Percentiles rank a stretch among this genome's conserved stretches.
Conservation (phyloP, 2,888 invertebrate species). For the Himalopsyche tibetana region DNA sequence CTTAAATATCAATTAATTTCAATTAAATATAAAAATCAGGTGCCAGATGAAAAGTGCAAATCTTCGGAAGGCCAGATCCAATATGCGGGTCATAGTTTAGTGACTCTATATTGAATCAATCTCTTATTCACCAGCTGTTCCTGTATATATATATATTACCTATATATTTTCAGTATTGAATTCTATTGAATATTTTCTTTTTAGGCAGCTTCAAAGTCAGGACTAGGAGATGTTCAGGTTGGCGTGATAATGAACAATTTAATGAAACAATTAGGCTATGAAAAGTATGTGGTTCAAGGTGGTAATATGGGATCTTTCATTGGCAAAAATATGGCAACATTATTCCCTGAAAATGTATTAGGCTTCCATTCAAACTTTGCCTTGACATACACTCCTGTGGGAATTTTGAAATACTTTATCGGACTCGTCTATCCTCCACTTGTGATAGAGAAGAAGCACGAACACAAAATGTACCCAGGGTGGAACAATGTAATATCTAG, state of each 20-base stretch:
- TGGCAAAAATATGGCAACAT: conserved; percentile 76
- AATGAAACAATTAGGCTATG: conserved; percentile 78
- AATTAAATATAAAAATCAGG: too few relatives aligned
- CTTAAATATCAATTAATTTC: too few relatives aligned
- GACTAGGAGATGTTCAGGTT: conserved; percentile 73
- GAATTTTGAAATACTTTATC: conserved; percentile 70
- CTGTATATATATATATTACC: too few relatives aligned
- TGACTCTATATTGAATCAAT: too few relatives aligned
- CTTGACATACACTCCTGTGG: conserved; percentile 67
- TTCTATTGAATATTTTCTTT: not conserved
- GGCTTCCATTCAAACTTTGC: conserved; percentile 76
- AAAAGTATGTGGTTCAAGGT: conserved; percentile 80
- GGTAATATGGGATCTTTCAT: conserved; percentile 86
- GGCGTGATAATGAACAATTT: conserved; percentile 77
- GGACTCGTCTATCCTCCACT: conserved; percentile 76
- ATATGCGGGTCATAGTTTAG: too few relatives aligned
- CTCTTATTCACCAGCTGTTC: too few relatives aligned
- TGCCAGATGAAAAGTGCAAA: too few relatives aligned
- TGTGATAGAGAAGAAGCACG: conserved; percentile 73
- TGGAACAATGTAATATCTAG: conserved; percentile 67
- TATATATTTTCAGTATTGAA: too few relatives aligned
- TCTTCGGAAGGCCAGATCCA: too few relatives aligned
- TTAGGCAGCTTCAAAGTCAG: conserved; percentile 70
- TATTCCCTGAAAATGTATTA: conserved; percentile 78
- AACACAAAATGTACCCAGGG: conserved; percentile 76